Percentiles rank a stretch among this genome's conserved stretches.
These are phyloP conservation scores for Irena cyanogastra DNA, from an alignment of 2,113 vertebrate species.

Conservation along the genomic window DNA sequence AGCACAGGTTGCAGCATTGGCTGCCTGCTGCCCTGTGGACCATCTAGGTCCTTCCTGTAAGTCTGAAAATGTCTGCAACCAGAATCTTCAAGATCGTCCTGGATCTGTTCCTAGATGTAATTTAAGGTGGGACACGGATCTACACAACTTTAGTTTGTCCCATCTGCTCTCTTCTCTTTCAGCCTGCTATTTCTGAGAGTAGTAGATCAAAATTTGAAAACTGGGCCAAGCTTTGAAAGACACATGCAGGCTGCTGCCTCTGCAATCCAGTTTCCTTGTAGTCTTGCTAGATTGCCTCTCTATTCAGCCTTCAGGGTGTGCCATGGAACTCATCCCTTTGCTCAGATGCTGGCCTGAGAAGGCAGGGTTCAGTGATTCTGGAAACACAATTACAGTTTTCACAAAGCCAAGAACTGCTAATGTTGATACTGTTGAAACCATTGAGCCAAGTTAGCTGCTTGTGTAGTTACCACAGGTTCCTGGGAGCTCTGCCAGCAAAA, in stretches of 20 bases:
- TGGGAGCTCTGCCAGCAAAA: slow-evolving; percentile 8
- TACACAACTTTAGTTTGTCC: neutral
- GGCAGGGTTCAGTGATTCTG: neutral
- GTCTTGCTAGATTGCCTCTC: neutral
- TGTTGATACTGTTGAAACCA: neutral
- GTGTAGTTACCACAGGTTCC: neutral
- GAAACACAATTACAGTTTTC: neutral
- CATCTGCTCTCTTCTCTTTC: neutral
- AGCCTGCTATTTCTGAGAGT: neutral
- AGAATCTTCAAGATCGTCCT: neutral
- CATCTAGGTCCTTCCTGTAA: neutral
- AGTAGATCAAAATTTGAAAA: neutral
- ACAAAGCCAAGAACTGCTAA: neutral
- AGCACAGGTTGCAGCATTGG: neutral
- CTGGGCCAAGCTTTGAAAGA: neutral
- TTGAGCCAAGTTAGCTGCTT: slow-evolving; percentile 8
- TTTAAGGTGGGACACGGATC: neutral
- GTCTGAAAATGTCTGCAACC: neutral
- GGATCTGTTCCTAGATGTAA: neutral
- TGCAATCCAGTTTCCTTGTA: neutral
- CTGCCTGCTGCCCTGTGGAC: neutral
- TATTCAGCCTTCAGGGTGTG: neutral
- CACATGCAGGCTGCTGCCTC: neutral
- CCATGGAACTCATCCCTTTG: neutral
- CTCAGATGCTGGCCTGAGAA: neutral